Base-by-base conservation (phyloP, 2,797 vertebrate species). In the Sphaeramia orbicularis region DNA sequence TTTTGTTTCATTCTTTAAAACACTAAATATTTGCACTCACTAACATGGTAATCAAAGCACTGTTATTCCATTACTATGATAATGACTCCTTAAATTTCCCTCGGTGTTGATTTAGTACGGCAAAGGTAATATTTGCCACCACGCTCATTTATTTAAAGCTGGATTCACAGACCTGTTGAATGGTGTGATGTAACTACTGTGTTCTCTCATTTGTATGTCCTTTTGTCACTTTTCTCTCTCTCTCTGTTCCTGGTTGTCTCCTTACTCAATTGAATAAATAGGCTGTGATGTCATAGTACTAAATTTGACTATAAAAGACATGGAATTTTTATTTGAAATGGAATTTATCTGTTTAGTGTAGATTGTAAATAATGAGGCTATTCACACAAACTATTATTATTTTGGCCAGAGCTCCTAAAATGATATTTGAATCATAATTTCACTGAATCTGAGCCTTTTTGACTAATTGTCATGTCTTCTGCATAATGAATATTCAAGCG, bases 31-130 rank as follows among this genome's bases (percentile, higher is more conserved):
- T 87, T 89, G 70, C 60, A 35, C 61, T 65, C 47, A 62, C 65
- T 68, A 73, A 81, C 53, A 58, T 86, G 69, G 55, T 86, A 82
- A 90, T 87, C 51, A 86, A 56, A 76, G 40, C 58, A 42, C 55
- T 64, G 38, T 79, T 75, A 56, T 85, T 84, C 76, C 58, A 90
- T 91, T 89, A 83, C 55, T 87, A 88, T 91, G 87, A 62, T 82
- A 89, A 92, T 89, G 60, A 65, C 62, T 55, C 48, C 45, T 75
- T 79, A 70, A 84, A 74, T 87, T 86, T 84, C 72, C 67, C 58
- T 63, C 54, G 0, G 27, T 74, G 67, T 36, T 81, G 62, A 80
- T 85, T 84, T 71, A 83, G 51, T 43, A 63, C 80, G 70, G 66
- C 61, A 74, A 50, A 74, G 65, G 53, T 68, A 75, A 74, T 77